A percentile compares a stretch with the other conserved stretches of the same genome.
phyloP scores from a whole-genome alignment of 2,888 invertebrate genomes.

The Litoditis marina region DNA sequence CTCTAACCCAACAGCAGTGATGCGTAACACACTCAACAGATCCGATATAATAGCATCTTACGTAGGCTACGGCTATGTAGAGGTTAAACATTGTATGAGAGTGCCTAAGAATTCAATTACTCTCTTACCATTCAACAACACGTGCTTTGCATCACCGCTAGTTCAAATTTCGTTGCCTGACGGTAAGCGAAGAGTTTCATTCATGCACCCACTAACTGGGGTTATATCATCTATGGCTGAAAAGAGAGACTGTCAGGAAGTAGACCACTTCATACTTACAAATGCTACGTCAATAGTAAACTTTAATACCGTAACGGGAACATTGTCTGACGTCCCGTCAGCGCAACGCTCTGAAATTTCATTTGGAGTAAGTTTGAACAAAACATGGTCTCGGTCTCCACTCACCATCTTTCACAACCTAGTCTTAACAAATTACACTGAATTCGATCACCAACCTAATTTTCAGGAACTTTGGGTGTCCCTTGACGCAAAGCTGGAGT shows the following conservation, averaged over 20 bases:
- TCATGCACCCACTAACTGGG: slow-evolving; percentile 3
- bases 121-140: neutral
- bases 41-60: slow-evolving; percentile 4
- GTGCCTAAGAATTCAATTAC: neutral
- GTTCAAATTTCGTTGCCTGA: neutral
- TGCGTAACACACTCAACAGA: neutral
- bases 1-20: slow-evolving; percentile 2
- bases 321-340: too few species aligned
- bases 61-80: neutral
- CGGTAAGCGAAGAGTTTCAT: neutral
- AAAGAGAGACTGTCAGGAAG: too few species aligned
- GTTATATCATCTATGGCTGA: too few species aligned
- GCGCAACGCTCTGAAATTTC: too few species aligned
- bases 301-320: too few species aligned
- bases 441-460: neutral
- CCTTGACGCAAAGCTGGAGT: neutral
- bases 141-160: slow-evolving; percentile 6
- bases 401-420: slow-evolving; percentile 8
- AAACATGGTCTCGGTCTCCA: too few species aligned
- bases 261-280: too few species aligned
- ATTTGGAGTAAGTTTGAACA: too few species aligned
- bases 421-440: neutral
- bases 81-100: neutral
- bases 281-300: too few species aligned
- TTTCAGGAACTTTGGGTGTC: slow-evolving; percentile 5